Base-by-base conservation (phyloP, 2,113 vertebrate species). In the Hyla sarda region DNA sequence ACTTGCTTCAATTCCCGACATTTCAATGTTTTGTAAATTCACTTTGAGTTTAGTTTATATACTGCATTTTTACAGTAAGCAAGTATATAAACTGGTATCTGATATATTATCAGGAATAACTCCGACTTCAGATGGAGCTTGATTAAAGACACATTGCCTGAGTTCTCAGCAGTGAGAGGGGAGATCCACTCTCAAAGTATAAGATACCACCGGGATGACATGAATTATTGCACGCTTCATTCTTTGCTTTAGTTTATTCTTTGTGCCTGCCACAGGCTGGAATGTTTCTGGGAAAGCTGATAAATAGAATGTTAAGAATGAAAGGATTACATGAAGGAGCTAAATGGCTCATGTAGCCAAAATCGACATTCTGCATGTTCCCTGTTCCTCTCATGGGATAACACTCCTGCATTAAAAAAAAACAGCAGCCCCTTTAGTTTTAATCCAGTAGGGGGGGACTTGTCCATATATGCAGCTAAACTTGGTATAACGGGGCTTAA, bases 141-240 rank as follows among this genome's bases (percentile, higher is more conserved):
- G 73, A 84, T 84, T 84, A 72, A 84, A 84, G 73, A 77, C 83
- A 77, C 41, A 77, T 77, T 84, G 83, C 72, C 28, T 67, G n/a
- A 65, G 56, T 67, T 77, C 50, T 23, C 45, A 17, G 54, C 52
- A 48, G 25, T 45, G 58, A 19, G 45, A 58, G 25, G 73, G 54
- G 21, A 76, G 65, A 76, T 41, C 41, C 32, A 62, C 25, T 74
- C 23, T 47, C 28, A 37, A 14, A 56, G 25, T 60, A 32, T 10
- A 81, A 67, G 52, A 79, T 30, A 79, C 4, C 60, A 34, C 3
- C 5, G 82, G 87, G 91, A 87, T 82, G 85, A 92, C 88, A 81
- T 94, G 91, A 94, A 82, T 87, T 76, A 94, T 93, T 91, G 92
- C 89, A 90, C 91, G 88, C 58, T 52, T 90, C 91, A 58, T 86